Evolutionary conservation across 2,888 invertebrate genomes (phyloP).

Genomic region (Philopedon plagiatum): DNA sequence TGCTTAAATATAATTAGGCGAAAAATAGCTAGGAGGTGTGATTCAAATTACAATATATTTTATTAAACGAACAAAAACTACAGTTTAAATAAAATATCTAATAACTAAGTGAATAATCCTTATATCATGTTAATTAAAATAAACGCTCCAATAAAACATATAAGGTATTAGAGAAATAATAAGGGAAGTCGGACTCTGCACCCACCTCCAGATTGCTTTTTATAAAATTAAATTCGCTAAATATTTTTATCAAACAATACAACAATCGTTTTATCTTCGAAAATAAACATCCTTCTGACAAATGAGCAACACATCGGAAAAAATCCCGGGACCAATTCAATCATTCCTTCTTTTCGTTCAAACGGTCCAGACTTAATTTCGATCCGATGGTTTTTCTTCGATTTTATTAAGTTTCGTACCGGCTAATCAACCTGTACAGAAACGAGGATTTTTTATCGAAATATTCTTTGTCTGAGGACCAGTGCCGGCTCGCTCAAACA

Average conservation of each 20-base stretch:
- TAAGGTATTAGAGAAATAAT: no score
- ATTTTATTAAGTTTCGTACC: conserved; percentile 6
- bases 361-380: conserved; percentile 20
- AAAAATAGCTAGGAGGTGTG: no score
- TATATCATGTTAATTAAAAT: no score
- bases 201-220: background rate
- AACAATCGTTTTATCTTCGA: background rate
- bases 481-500: background rate
- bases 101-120: no score
- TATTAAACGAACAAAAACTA: no score
- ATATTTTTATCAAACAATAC: background rate
- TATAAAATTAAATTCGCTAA: background rate
- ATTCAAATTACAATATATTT: no score
- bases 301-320: conserved; percentile 15
- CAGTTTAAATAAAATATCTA: no score
- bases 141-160: no score
- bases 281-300: conserved; percentile 6
- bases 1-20: no score
- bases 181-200: background rate
- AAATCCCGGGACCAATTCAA: conserved; percentile 9
- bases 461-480: background rate
- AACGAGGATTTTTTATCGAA: background rate
- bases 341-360: conserved; percentile 4
- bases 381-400: conserved; percentile 9
- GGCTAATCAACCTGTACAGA: conserved; percentile 9